Percentiles rank a stretch among this genome's conserved stretches.
phyloP scores from a whole-genome alignment of 2,113 vertebrate genomes.

The Podarcis cretensis region DNA sequence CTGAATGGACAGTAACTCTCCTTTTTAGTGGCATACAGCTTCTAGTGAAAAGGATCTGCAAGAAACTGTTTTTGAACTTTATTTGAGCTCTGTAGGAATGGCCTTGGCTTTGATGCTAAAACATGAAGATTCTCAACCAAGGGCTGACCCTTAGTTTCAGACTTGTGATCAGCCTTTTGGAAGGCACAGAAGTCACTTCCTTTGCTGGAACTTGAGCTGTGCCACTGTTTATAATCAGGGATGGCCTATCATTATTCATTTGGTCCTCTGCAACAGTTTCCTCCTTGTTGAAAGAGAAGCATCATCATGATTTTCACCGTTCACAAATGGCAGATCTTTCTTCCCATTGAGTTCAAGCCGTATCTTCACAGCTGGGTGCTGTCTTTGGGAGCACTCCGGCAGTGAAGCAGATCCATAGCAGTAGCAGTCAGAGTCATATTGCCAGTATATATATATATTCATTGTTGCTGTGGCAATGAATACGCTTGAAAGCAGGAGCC shows the following conservation, averaged over 20 bases:
- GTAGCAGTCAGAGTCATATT: conserved; percentile 93
- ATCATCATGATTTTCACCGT: conserved; percentile 65
- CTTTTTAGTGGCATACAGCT: conserved; percentile 86
- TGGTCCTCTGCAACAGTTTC: conserved; percentile 67
- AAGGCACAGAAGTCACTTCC: conserved; percentile 66
- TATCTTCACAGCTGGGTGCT: conserved; percentile 68
- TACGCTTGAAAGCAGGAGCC: conserved; percentile 93
- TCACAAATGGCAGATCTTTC: conserved; percentile 66
- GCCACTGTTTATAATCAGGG: conserved; percentile 1
- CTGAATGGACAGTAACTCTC: conserved; percentile 86
- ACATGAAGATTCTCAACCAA: conserved; percentile 68
- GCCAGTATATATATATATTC: conserved; percentile 96
- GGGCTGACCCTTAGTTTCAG: conserved; percentile 48
- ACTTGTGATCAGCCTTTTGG: conserved; percentile 76
- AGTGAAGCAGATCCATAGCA: conserved; percentile 90
- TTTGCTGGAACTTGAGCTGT: conserved; percentile 38
- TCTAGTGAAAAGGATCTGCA: conserved; percentile 88
- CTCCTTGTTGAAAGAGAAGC: conserved; percentile 60
- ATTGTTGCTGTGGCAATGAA: conserved; percentile 95
- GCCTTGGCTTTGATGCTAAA: conserved; percentile 82
- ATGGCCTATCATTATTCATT: conserved; percentile 55
- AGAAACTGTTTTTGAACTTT: conserved; percentile 89
- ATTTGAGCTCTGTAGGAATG: conserved; percentile 71
- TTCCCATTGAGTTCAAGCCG: conserved; percentile 56
- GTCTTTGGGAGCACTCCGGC: conserved; percentile 89